phyloP scores from a whole-genome alignment of 1,140 invertebrate species.

The Lepidurus couesii region DNA sequence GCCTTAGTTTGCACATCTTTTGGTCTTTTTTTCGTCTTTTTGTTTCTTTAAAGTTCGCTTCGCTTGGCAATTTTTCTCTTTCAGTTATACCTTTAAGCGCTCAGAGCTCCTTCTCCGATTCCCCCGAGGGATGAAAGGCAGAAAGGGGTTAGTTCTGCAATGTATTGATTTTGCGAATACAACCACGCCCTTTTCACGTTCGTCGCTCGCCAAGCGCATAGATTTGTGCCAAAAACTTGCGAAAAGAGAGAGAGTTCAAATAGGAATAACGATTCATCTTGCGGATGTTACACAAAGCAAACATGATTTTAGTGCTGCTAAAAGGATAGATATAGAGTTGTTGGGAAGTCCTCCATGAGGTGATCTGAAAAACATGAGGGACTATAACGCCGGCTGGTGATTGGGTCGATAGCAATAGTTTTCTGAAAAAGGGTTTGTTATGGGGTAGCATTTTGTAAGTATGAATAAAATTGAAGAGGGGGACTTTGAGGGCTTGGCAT shows the following conservation, averaged over 20 bases:
- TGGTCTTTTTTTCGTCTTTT: not conserved
- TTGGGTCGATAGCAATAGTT: too few species aligned
- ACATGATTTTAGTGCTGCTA: too few species aligned
- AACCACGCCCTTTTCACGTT: not conserved
- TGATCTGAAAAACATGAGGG: too few species aligned
- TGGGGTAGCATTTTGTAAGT: not conserved
- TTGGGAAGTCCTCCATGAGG: too few species aligned
- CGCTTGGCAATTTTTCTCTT: not conserved
- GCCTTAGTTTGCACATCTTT: not conserved
- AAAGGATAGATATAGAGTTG: too few species aligned
- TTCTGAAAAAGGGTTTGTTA: too few species aligned
- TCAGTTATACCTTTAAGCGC: not conserved
- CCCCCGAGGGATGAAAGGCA: not conserved
- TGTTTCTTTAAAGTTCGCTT: not conserved
- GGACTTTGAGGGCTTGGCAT: not conserved
- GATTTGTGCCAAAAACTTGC: too few species aligned
- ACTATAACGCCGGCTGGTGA: too few species aligned
- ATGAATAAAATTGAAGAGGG: slow-evolving; percentile 22
- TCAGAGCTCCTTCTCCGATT: not conserved
- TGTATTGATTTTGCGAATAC: slow-evolving; percentile 3
- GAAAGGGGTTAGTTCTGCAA: not conserved
- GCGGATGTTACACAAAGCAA: too few species aligned
- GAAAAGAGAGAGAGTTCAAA: too few species aligned
- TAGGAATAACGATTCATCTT: too few species aligned
- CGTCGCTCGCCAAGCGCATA: not conserved